These are phyloP conservation scores for Lepidurus apus DNA, from an alignment of 1,140 invertebrate genomes.

Conservation along the genomic window DNA sequence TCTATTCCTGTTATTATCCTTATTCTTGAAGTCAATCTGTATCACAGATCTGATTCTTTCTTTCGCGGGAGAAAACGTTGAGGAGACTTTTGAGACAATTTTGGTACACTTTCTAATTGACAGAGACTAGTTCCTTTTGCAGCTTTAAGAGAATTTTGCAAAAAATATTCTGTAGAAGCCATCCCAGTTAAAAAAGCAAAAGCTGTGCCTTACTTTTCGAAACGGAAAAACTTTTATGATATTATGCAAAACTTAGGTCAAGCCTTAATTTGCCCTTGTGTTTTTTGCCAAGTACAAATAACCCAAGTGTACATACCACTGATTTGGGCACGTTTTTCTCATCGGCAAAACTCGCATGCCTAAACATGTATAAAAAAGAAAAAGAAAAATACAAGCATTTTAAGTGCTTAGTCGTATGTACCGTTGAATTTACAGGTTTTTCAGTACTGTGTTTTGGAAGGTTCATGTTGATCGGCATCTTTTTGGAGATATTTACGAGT, in stretches of 20 bases:
- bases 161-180: neutral
- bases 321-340: neutral
- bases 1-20: neutral
- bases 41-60: neutral
- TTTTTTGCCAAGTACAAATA: slow-evolving; percentile 15
- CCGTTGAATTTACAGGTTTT: no score
- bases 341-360: neutral
- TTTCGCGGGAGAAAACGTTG: neutral
- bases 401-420: no score
- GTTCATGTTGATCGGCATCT: no score
- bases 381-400: no score
- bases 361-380: no score
- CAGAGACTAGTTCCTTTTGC: slow-evolving; percentile 9
- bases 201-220: neutral
- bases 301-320: neutral
- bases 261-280: slow-evolving; percentile 14
- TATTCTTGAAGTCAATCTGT: neutral
- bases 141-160: slow-evolving; percentile 1
- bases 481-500: no score
- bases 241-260: slow-evolving; percentile 22
- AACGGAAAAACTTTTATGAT: neutral
- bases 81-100: neutral
- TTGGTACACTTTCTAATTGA: neutral
- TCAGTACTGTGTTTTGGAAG: no score
- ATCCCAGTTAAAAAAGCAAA: slow-evolving; percentile 9